phyloP scores from a whole-genome alignment of 2,797 vertebrate genomes.

The Malacoctenus gilli region DNA sequence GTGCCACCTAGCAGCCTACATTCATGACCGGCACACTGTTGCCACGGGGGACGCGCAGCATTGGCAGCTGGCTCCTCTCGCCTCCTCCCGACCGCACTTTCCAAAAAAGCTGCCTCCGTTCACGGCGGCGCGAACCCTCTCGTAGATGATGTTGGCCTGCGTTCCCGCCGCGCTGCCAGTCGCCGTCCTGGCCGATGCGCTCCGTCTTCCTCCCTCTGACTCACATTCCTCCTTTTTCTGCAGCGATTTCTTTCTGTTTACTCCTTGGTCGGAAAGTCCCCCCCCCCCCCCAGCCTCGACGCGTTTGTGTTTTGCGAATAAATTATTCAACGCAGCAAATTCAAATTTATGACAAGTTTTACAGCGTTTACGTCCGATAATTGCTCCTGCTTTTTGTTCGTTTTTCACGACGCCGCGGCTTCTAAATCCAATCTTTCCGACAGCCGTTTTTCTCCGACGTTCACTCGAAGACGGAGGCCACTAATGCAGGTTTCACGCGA shows the following conservation, averaged over 20 bases:
- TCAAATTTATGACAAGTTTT: conserved; percentile 1
- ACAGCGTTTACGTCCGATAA: background rate
- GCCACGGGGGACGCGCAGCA: background rate
- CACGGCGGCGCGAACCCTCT: background rate
- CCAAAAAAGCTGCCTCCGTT: background rate
- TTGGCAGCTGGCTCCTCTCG: background rate
- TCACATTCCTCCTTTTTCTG: background rate
- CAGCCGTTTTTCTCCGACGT: background rate
- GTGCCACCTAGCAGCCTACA: no score
- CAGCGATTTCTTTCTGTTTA: background rate
- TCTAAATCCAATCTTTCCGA: background rate
- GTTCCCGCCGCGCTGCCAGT: background rate
- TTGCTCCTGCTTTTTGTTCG: background rate
- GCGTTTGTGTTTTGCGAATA: background rate
- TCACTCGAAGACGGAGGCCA: conserved; percentile 1
- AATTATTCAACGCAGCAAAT: conserved; percentile 1
- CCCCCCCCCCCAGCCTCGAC: background rate
- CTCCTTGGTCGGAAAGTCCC: background rate
- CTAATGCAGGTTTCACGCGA: conserved; percentile 3
- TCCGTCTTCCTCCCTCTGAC: background rate
- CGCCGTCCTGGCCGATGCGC: no score
- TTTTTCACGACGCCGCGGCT: background rate
- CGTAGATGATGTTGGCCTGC: background rate
- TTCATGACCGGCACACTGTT: no score
- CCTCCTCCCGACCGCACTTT: background rate